These are phyloP conservation scores for Triplophysa siluroides DNA, from an alignment of 2,113 vertebrate species.

Conservation along the genomic window DNA sequence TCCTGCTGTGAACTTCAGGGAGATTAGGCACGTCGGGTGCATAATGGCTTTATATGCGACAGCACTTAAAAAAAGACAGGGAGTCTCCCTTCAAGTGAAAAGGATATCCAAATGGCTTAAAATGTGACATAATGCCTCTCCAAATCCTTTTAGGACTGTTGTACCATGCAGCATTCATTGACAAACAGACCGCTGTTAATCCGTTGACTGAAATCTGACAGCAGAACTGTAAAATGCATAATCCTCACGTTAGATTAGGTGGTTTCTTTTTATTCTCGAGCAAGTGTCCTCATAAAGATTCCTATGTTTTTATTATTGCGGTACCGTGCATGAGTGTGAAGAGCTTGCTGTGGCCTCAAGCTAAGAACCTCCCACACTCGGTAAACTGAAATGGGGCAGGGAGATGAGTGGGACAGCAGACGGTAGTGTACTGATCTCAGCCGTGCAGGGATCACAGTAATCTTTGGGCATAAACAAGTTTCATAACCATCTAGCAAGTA, in stretches of 20 bases:
- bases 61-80: slow-evolving; percentile 24
- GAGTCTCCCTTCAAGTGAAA: slow-evolving; percentile 20
- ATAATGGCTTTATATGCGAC: slow-evolving; percentile 21
- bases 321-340: slow-evolving; percentile 30
- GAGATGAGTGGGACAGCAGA: slow-evolving; percentile 3
- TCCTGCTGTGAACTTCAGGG: slow-evolving; percentile 21
- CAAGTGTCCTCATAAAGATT: slow-evolving; percentile 39
- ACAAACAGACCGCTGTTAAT: slow-evolving; percentile 41
- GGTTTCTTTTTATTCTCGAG: slow-evolving; percentile 42
- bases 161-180: slow-evolving; percentile 40
- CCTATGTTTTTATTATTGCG: slow-evolving; percentile 58
- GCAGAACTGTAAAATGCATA: slow-evolving; percentile 42
- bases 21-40: slow-evolving; percentile 2
- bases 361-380: slow-evolving; percentile 50
- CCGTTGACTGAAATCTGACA: slow-evolving; percentile 28
- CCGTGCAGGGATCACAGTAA: not conserved
- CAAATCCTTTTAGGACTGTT: slow-evolving; percentile 47
- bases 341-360: slow-evolving; percentile 9
- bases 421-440: slow-evolving; percentile 7
- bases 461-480: slow-evolving; percentile 35
- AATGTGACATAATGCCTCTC: slow-evolving; percentile 31
- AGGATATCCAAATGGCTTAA: slow-evolving; percentile 31
- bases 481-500: slow-evolving; percentile 32
- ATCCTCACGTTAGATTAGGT: slow-evolving; percentile 43
- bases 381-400: slow-evolving; percentile 15